Evolutionary conservation across 1,140 invertebrate species (phyloP), one percentile per base, ranked within the genome.

Genomic region (Cotesia vestalis): DNA sequence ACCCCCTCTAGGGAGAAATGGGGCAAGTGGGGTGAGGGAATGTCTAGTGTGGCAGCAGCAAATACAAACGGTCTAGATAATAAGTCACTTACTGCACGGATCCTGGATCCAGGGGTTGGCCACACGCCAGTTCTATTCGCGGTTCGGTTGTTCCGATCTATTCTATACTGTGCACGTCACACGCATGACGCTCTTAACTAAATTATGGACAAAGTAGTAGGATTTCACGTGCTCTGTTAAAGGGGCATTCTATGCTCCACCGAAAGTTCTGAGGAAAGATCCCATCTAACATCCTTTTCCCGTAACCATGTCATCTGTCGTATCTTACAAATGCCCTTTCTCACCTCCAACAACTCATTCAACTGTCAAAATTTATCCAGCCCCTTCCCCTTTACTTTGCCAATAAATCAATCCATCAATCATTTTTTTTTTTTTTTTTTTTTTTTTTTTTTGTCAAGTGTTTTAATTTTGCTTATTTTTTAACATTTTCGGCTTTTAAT

Each of bases 201-300:
- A 86, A 85, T 86, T 86, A 86, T 86, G 83, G 84, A 85, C 82
- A 84, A 86, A 85, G 84, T 85, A 83, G 82, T 84, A 71, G 80
- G 80, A 85, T 81, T 81, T 71, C 73, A 60, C 57, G 70, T 73
- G 6, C 40, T 46, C 40, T 46, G 71, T 74, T 80, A 77, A 78
- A 76, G 76, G 75, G 73, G 73, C 76, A 78, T 77, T 79, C 72
- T 75, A 46, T 11, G 6, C 40, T 46, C 6, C 40, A 46, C 40
- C 75, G 70, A 77, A 80, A 69, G 78, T 80, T 69, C 74, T 36
- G 59, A 59, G 27, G 1, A 27, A 27, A 27, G 62, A 62, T 64
- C 34, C 36, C 11, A 55, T 55, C 66, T 72, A 59, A 51, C 63
- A 52, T 17, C 51, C 72, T 59, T 53, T 57, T 66, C 34, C 35